These are phyloP conservation scores for Bos javanicus DNA, from an alignment of 2,113 vertebrate genomes.

Conservation along the genomic window DNA sequence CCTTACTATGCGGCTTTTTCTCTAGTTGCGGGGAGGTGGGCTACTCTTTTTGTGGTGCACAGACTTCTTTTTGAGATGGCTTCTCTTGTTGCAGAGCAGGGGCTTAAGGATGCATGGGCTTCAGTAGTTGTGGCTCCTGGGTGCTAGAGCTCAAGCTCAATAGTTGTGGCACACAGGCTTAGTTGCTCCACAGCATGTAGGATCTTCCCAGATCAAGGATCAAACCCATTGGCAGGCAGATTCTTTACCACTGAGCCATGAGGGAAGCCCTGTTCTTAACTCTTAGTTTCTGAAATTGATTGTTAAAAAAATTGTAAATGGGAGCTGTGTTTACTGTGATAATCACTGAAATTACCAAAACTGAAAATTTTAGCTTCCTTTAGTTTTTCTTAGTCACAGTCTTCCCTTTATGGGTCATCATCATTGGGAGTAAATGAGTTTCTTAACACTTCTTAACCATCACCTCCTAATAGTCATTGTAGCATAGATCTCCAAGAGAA, in stretches of 20 bases:
- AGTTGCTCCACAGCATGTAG: neutral
- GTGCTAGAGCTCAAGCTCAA: neutral
- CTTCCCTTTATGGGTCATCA: neutral
- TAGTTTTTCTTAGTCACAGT: neutral
- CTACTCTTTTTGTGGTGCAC: neutral
- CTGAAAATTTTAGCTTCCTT: neutral
- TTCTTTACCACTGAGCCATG: neutral
- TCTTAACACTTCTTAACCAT: neutral
- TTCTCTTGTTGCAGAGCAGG: neutral
- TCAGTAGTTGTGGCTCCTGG: neutral
- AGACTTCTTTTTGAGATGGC: neutral
- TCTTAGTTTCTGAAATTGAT: constrained; percentile 10
- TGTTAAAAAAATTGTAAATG: neutral
- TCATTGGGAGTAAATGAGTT: neutral
- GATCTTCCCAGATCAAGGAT: neutral
- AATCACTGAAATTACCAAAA: neutral
- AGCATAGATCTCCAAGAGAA: neutral
- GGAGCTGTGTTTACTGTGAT: neutral
- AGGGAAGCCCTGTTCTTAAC: neutral
- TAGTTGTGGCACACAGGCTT: neutral
- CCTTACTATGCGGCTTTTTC: neutral
- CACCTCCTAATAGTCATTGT: neutral
- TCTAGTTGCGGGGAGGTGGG: neutral
- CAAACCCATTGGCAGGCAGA: neutral
- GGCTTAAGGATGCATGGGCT: neutral